Base-by-base conservation (phyloP, 2,113 vertebrate genomes). In the Periophthalmodon schlosseri region DNA sequence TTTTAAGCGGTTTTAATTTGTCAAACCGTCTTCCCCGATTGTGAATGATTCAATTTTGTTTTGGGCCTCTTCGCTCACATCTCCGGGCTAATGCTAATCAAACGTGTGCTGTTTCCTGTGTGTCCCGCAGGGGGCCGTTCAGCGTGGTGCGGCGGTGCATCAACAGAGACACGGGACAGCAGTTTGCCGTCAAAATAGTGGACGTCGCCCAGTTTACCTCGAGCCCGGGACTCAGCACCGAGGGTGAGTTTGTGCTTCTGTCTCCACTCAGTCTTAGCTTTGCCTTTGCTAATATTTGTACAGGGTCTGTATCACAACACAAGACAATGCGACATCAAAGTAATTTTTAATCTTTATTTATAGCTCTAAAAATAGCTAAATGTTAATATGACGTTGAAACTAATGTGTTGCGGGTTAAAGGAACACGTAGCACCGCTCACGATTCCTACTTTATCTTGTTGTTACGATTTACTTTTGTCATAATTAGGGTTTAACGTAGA, bases 201-300 rank as follows among this genome's bases (percentile, higher is more conserved):
- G 98, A 99, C 86, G 98, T 99, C 92, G 98, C 97, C 91, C 96
- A 99, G 93, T 99, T 99, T 91, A 99, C 98, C 76, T 99, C 98
- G 94, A 99, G 98, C 84, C 98, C 98, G 78, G 98, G 98, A 78
- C 96, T 99, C 95, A 99, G 98, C 94, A 99, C 98, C 83, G 98
- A 99, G 94, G 98, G 97, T 99, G 94, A 93, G 14, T 76, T 57
- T 57, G 44, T 16, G 10, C 63, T 44, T 24, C 68, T 44, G 23
- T 47, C 3, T 61, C 11, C 20, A 39, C 63, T 39, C 39, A 65
- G 58, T 65, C 3, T 60, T 2, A 14, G 23, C 7, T 65, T 44
- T 65, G n/a, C 18, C 9, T 20, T 1, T 2, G 16, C 34, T 64
- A 10, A 8, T 20, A 11, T 64, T 64, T 60, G 14, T 11, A 7